Evolutionary conservation across 2,113 vertebrate genomes (phyloP), one percentile per base, ranked within the genome.

Genomic region (Holacanthus passer): DNA sequence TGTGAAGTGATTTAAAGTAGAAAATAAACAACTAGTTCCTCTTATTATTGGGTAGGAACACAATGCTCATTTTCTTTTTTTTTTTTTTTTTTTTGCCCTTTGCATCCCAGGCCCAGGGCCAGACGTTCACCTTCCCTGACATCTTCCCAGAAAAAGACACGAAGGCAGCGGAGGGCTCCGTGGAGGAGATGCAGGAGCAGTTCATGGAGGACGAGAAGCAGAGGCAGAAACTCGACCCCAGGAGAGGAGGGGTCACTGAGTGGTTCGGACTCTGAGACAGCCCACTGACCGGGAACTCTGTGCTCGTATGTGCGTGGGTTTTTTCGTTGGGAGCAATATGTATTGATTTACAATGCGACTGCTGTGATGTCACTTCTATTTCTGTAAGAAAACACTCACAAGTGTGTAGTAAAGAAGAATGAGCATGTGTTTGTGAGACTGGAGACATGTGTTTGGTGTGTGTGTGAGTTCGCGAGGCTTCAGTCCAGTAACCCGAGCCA

Each of bases 71-170:
- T 39, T 31, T 70, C 3, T 5, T 37, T 2, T 39, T 13, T 59
- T 58, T 16, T 16, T 45, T 4, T 45, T 45, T 45, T 14, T 41
- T 41, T 41, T 41, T 16, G 48, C n/a, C 27, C 16, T 81, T 52
- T 59, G 7, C 69, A 47, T 82, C 29, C 35, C 85, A 99, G 98
- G 95, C 94, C 2, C 94, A 96, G 31, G 95, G 95, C 85, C 97
- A 98, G 94, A 97, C 96, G 7, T 99, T 99, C 93, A 92, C 94
- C 73, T 99, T 99, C 92, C 98, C 98, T 8, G 95, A 99, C 84
- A 93, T 99, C 83, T 99, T 98, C 92, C 97, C 89, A 22, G 93
- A 95, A 88, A 96, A 93, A 91, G 93, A 93, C 59, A 29, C 31
- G 67, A 73, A 71, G 0, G 8, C 65, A 1, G 84, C 86, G 48